Evolutionary conservation across 2,888 invertebrate species (phyloP), one percentile per base, ranked within the genome.

Genomic region (Macrophya alboannulata): DNA sequence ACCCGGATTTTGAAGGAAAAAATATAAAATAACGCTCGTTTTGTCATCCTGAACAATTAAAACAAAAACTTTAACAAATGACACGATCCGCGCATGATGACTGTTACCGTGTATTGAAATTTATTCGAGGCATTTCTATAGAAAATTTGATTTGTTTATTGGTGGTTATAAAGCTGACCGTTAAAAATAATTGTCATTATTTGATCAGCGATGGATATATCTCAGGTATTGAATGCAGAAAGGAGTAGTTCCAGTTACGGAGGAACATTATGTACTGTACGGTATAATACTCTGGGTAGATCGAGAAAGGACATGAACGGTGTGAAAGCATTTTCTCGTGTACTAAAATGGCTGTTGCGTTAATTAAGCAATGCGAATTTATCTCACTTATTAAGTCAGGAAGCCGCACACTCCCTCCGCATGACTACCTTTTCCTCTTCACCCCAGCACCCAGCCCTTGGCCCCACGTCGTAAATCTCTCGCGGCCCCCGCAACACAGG

Each of bases 341-440:
- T 65, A 68, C 83, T 65, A 83, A 71, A 83, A 83, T 83, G 83
- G 83, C 83, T 83, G 83, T 65, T 83, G 81, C 82, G 85, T 85
- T 85, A 85, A 85, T 85, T 85, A 85, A 85, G 81, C 85, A 85
- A 82, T 82, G 79, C 59, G 82, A 85, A 85, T 85, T 85, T 85
- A 85, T 85, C 85, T 85, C 85, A 85, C 85, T 85, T 85, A 85
- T 85, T 85, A 85, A 85, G 82, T 85, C 85, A 82, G 85, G 85
- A 85, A 71, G 82, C 72, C 82, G 81, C 85, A 55, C 81, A 79
- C 37, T 59, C 43, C 68, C 83, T 62, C 83, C 43, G 8, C 81
- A 40, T 12, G 31, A 40, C 71, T 55, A 55, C 79, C 59, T 59
- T 55, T 59, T 51, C 81, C 40, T 37, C 77, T 40, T 48, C 31